phyloP scores from a whole-genome alignment of 2,888 invertebrate species.

The Nasonia oneida region DNA sequence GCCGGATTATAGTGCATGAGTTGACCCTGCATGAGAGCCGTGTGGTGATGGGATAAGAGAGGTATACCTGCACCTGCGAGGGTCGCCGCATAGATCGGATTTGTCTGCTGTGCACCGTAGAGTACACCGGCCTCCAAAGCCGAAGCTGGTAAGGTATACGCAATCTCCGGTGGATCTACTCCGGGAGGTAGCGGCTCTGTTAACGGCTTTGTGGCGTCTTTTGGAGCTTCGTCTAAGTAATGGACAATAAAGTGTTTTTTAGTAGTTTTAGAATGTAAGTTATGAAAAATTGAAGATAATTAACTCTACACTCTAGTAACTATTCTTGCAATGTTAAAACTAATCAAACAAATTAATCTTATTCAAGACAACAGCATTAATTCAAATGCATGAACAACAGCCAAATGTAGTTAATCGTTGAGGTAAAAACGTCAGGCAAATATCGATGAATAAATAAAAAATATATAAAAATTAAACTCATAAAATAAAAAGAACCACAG shows the following conservation, averaged over 20 bases:
- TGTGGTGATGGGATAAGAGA: constrained; percentile 69
- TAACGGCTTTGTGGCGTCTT: constrained; percentile 76
- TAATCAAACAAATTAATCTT: neutral
- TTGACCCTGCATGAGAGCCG: constrained; percentile 74
- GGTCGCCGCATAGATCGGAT: constrained; percentile 74
- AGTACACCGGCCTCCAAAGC: constrained; percentile 72
- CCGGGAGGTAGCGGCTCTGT: constrained; percentile 82
- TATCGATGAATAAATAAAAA: neutral
- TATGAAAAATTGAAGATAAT: neutral
- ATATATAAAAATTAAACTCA: neutral
- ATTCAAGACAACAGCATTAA: neutral
- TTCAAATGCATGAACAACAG: neutral
- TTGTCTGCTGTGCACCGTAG: constrained; percentile 72
- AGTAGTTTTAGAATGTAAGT: neutral
- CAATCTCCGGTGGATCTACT: constrained; percentile 79
- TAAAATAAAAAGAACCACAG: constrained; percentile 16
- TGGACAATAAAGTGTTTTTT: neutral
- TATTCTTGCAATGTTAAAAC: neutral
- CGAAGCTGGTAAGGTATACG: constrained; percentile 72
- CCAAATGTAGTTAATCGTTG: neutral
- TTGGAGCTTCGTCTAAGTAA: constrained; percentile 5
- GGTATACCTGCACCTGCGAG: constrained; percentile 72
- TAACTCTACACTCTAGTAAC: neutral
- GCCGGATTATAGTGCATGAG: constrained; percentile 75
- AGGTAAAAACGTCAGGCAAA: neutral